phyloP scores from a whole-genome alignment of 2,113 vertebrate species.

The Opisthocomus hoazin region DNA sequence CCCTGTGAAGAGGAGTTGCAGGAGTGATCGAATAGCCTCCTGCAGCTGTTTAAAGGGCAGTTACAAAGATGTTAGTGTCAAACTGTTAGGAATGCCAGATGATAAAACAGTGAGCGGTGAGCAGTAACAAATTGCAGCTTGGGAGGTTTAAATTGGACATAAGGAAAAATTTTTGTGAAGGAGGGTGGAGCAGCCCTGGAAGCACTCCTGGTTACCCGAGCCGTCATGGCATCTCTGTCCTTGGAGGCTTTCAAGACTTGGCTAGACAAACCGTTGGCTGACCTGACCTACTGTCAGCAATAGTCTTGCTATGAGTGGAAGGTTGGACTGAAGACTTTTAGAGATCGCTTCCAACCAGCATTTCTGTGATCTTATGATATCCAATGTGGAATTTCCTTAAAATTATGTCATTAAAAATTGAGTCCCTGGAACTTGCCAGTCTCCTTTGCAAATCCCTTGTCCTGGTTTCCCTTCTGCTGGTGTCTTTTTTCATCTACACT shows the following conservation, averaged over 20 bases:
- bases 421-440: conserved; percentile 2
- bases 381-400: conserved; percentile 55
- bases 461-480: conserved; percentile 30
- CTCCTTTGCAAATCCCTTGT: conserved; percentile 37
- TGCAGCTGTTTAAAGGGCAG: background rate
- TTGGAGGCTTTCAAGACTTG: conserved; percentile 31
- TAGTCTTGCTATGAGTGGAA: background rate
- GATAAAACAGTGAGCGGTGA: background rate
- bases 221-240: conserved; percentile 3
- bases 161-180: background rate
- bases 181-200: conserved; percentile 47
- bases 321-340: background rate
- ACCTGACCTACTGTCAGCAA: background rate
- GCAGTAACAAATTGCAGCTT: background rate
- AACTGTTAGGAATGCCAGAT: background rate
- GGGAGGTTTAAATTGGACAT: background rate
- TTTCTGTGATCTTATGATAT: conserved; percentile 53
- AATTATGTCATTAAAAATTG: conserved; percentile 41
- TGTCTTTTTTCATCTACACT: background rate
- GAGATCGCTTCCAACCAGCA: background rate
- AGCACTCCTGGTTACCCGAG: conserved; percentile 17
- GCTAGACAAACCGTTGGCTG: conserved; percentile 37
- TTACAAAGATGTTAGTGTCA: background rate
- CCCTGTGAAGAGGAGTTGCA: background rate
- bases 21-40: background rate